These are phyloP conservation scores for Oophaga pumilio DNA, from an alignment of 2,113 vertebrate genomes.

Conservation along the genomic window DNA sequence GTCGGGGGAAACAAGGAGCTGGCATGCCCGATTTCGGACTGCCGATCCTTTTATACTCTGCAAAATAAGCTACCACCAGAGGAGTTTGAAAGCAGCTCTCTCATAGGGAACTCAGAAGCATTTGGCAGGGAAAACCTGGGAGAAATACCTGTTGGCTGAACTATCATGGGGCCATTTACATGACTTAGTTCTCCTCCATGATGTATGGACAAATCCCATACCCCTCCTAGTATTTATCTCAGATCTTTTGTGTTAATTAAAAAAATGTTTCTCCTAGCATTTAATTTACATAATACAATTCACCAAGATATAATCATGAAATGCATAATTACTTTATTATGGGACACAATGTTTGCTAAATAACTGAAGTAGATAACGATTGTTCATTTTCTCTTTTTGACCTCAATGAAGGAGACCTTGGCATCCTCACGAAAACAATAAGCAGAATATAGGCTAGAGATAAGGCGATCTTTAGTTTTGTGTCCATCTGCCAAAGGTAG, in stretches of 20 bases:
- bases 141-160: no score
- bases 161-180: no score
- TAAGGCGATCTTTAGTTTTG: constrained; percentile 8
- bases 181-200: no score
- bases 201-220: not conserved
- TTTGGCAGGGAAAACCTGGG: no score
- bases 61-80: no score
- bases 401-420: constrained; percentile 31
- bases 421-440: not conserved
- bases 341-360: not conserved
- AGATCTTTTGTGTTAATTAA: not conserved
- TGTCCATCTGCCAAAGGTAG: constrained; percentile 39
- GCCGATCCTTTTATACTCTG: no score
- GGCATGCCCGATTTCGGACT: no score
- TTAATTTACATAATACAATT: not conserved
- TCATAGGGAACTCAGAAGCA: no score
- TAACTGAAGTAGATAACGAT: constrained; percentile 7
- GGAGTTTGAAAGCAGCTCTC: no score
- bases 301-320: not conserved
- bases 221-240: not conserved
- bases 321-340: not conserved
- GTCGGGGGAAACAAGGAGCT: no score
- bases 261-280: not conserved
- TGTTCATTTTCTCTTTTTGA: constrained; percentile 14
- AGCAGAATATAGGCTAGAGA: not conserved